Percentiles rank a stretch among this genome's conserved stretches.
Conservation (phyloP, 2,888 invertebrate species). For the Eulithis prunata region DNA sequence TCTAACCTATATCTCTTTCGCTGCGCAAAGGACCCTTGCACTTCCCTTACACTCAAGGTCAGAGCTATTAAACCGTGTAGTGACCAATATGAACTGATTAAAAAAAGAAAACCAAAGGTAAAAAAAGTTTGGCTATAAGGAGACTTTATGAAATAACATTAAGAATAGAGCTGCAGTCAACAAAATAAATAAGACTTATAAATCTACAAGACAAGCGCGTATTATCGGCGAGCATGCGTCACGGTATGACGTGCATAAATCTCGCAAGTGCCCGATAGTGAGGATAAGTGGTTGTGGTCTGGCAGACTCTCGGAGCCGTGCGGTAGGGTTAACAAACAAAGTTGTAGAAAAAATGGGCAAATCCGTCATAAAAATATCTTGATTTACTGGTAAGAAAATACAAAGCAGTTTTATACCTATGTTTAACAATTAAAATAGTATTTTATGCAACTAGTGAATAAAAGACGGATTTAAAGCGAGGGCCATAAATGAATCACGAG, state of each 20-base stretch:
- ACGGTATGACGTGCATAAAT: slow-evolving; percentile 62
- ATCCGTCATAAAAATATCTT: neutral
- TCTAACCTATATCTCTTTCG: too few relatives aligned
- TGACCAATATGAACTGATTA: too few relatives aligned
- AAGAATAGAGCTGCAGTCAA: slow-evolving; percentile 5
- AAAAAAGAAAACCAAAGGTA: neutral
- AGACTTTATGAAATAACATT: neutral
- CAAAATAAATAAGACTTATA: slow-evolving; percentile 18
- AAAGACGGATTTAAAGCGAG: too few relatives aligned
- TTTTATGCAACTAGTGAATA: too few relatives aligned
- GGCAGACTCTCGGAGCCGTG: slow-evolving; percentile 9
- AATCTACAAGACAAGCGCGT: slow-evolving; percentile 34
- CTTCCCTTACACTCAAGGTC: too few relatives aligned
- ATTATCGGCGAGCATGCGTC: slow-evolving; percentile 58
- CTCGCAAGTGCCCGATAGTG: slow-evolving; percentile 49
- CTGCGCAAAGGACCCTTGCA: too few relatives aligned
- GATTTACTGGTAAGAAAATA: too few relatives aligned
- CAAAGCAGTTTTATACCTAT: too few relatives aligned
- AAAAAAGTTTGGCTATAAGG: neutral
- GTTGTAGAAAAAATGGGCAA: neutral
- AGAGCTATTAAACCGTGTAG: too few relatives aligned
- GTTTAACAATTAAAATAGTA: too few relatives aligned
- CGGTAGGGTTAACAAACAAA: slow-evolving; percentile 19
- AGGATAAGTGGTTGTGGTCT: slow-evolving; percentile 42
- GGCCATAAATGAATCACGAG: too few relatives aligned